A percentile compares a stretch with the other conserved stretches of the same genome.
Evolutionary conservation across 30 jellyfish, hydroid and myxozoan species (phyloP).

Genomic region (Mastigias papua): DNA sequence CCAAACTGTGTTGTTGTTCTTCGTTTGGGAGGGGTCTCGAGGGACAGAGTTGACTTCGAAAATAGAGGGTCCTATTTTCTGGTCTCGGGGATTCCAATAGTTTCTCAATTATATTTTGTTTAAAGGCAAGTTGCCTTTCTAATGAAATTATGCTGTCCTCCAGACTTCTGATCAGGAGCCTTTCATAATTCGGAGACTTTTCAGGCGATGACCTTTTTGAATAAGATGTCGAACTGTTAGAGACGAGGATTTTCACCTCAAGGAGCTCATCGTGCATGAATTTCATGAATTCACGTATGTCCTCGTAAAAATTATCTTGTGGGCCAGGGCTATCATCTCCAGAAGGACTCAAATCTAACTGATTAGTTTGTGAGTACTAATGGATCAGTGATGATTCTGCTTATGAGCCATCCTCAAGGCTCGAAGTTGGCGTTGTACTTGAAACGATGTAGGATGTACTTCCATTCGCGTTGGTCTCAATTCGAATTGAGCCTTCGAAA

Average conservation of each 20-base stretch:
- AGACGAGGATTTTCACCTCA: slow-evolving; percentile 8
- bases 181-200: background rate
- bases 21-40: slow-evolving; percentile 31
- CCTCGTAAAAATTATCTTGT: slow-evolving; percentile 11
- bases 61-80: slow-evolving; percentile 17
- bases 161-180: slow-evolving; percentile 9
- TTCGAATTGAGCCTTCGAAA: slow-evolving; percentile 11
- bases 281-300: background rate
- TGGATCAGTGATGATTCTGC: background rate
- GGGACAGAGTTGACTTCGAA: slow-evolving; percentile 27
- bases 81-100: slow-evolving; percentile 15
- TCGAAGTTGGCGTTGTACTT: slow-evolving; percentile 10
- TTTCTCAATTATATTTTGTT: background rate
- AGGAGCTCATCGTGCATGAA: slow-evolving; percentile 18
- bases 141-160: slow-evolving; percentile 7
- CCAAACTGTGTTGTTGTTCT: slow-evolving; percentile 7
- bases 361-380: background rate
- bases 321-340: slow-evolving; percentile 25
- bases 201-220: background rate
- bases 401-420: background rate
- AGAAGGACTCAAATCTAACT: background rate
- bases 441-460: slow-evolving; percentile 4
- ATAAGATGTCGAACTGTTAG: slow-evolving; percentile 12
- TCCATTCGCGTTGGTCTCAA: slow-evolving; percentile 11
- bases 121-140: slow-evolving; percentile 14